phyloP scores from a whole-genome alignment of 2,888 invertebrate species.

The Blera fallax region DNA sequence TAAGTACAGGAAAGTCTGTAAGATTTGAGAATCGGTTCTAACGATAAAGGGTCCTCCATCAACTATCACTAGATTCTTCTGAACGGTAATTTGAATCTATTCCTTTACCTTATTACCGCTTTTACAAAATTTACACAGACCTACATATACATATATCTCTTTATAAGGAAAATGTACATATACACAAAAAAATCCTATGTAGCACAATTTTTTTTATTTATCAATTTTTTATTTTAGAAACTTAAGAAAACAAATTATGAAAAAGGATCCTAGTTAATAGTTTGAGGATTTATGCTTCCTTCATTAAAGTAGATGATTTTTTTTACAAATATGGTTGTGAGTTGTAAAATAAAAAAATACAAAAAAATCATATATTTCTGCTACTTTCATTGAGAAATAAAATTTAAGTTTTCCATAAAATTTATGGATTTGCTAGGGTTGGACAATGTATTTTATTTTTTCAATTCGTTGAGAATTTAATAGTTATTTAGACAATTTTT shows the following conservation, averaged over 20 bases:
- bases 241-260: neutral
- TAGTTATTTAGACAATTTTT: neutral
- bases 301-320: neutral
- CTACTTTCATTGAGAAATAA: constrained; percentile 19
- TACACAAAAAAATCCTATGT: neutral
- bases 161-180: constrained; percentile 5
- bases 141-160: no score
- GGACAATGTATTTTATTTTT: neutral
- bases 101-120: neutral
- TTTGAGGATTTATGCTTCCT: neutral
- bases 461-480: constrained; percentile 24
- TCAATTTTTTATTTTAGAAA: neutral
- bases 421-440: constrained; percentile 42
- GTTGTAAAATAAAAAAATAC: neutral
- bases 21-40: neutral
- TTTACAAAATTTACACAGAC: neutral
- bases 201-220: neutral
- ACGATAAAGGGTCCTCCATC: neutral
- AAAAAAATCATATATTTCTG: neutral
- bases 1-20: neutral
- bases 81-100: neutral
- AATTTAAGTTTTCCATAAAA: constrained; percentile 49
- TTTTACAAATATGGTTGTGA: constrained; percentile 56
- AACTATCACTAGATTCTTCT: neutral
- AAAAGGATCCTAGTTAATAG: neutral